Conservation (phyloP, 2,888 invertebrate genomes). For the Lepidonotus clava region DNA sequence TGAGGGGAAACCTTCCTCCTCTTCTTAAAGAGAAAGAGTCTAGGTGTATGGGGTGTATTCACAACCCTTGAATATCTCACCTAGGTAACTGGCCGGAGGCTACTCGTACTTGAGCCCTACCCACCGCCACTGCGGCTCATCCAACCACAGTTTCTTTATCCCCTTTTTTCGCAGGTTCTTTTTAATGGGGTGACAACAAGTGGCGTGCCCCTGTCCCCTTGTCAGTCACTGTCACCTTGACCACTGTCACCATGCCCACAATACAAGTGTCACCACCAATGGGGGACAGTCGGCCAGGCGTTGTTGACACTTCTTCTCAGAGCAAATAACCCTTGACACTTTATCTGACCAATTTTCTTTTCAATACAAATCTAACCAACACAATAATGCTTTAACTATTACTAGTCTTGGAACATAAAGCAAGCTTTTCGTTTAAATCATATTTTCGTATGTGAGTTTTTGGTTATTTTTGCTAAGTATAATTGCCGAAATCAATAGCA, state of each 20-base stretch:
- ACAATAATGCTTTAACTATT: neutral
- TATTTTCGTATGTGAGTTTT: no score
- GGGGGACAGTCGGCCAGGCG: neutral
- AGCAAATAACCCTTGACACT: neutral
- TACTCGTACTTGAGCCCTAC: neutral
- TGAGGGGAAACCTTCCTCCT: no score
- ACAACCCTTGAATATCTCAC: no score
- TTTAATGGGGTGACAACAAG: neutral
- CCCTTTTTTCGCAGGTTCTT: neutral
- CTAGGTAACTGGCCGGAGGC: neutral
- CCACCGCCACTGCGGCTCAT: neutral
- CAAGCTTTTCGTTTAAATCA: no score
- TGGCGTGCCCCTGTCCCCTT: neutral
- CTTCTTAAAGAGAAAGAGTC: no score
- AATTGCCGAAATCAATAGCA: neutral
- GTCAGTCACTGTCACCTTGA: conserved; percentile 12
- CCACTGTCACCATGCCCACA: conserved; percentile 12
- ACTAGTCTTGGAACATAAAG: neutral
- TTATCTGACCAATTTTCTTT: neutral
- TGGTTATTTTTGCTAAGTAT: no score
- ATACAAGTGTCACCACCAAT: conserved; percentile 18
- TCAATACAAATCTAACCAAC: no score
- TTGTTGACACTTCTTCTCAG: neutral
- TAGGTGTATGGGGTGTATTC: no score
- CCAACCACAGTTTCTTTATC: no score